These are phyloP conservation scores for Donacobius atricapilla DNA, from an alignment of 2,113 vertebrate genomes.

Conservation along the genomic window DNA sequence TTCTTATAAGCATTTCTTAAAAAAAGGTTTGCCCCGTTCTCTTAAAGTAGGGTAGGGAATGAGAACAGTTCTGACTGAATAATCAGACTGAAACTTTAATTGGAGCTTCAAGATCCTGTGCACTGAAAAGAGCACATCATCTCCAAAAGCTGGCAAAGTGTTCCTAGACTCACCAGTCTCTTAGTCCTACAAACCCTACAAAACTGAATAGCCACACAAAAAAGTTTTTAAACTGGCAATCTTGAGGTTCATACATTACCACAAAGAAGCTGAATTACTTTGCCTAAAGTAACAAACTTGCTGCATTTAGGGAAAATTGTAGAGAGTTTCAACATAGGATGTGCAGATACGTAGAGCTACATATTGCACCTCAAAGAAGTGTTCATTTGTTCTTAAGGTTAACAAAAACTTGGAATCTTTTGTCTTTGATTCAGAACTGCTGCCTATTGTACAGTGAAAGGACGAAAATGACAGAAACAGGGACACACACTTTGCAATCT, in stretches of 20 bases:
- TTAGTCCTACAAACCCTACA: not conserved
- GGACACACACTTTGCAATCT: not conserved
- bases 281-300: not conserved
- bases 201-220: not conserved
- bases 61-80: not conserved
- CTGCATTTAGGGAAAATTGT: not conserved
- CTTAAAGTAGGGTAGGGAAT: not conserved
- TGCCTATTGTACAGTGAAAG: not conserved
- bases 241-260: not conserved
- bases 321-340: not conserved
- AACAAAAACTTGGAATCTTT: not conserved
- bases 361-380: not conserved
- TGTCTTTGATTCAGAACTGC: not conserved
- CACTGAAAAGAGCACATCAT: constrained; percentile 19
- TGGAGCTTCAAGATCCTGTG: constrained; percentile 22
- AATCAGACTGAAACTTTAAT: not conserved
- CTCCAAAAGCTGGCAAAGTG: not conserved
- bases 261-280: not conserved
- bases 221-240: not conserved
- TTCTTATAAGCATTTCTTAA: not conserved
- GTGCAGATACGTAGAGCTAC: not conserved
- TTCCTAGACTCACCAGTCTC: not conserved
- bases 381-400: not conserved
- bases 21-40: not conserved
- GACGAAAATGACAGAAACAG: not conserved